Percentiles rank a stretch among this genome's conserved stretches.
phyloP scores from a whole-genome alignment of 2,888 invertebrate species.

The Leptopterna dolabrata region DNA sequence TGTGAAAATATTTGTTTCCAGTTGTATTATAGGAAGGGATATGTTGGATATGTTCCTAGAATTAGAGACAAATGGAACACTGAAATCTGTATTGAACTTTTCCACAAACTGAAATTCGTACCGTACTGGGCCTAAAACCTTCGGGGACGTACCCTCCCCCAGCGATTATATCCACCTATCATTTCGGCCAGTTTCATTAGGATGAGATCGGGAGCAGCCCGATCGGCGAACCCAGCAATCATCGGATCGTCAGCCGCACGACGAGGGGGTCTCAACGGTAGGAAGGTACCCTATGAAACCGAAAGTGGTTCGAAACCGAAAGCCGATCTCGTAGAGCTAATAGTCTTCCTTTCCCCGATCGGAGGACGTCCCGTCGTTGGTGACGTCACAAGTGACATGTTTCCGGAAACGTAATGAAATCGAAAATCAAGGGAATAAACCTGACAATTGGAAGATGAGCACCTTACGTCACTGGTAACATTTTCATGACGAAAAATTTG shows the following conservation, averaged over 20 bases:
- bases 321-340: neutral
- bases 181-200: neutral
- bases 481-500: too few relatives aligned
- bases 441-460: too few relatives aligned
- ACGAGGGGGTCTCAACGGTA: neutral
- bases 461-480: too few relatives aligned
- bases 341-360: neutral
- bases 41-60: too few relatives aligned
- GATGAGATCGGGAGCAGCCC: neutral
- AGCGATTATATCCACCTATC: neutral
- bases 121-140: too few relatives aligned
- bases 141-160: too few relatives aligned
- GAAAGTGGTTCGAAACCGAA: conserved; percentile 1
- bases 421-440: neutral
- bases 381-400: neutral
- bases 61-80: too few relatives aligned
- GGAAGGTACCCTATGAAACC: neutral
- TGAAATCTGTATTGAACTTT: too few relatives aligned
- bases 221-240: neutral
- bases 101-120: too few relatives aligned
- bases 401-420: neutral
- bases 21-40: too few relatives aligned
- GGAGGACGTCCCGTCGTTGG: neutral
- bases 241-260: neutral
- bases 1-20: too few relatives aligned